Evolutionary conservation across 2,113 vertebrate genomes (phyloP).

Genomic region (Oreocharis arfaki): DNA sequence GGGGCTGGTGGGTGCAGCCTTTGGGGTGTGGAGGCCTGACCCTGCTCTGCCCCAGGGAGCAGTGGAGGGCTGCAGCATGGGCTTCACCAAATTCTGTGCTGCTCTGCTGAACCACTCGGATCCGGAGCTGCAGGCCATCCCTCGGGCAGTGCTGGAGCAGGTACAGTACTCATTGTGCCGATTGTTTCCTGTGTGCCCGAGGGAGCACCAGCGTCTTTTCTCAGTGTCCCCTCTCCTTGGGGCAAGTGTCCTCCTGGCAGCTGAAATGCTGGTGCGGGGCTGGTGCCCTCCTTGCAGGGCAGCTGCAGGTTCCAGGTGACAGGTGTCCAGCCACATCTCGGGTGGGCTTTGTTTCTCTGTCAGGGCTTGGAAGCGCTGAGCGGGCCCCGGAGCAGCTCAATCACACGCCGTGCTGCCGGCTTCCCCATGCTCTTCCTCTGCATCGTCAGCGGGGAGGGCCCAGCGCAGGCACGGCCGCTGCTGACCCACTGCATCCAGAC

Average conservation of each 20-base stretch:
- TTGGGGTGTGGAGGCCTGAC: rapidly evolving
- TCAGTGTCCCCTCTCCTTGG: neutral
- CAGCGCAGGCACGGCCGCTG: slow-evolving; percentile 64
- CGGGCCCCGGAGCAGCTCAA: slow-evolving; percentile 75
- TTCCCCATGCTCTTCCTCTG: slow-evolving; percentile 87
- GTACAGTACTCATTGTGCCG: neutral
- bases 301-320: neutral
- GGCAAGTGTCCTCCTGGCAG: neutral
- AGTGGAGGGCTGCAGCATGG: slow-evolving; percentile 81
- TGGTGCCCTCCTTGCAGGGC: neutral
- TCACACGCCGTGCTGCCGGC: slow-evolving; percentile 83
- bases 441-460: slow-evolving; percentile 77
- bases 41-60: slow-evolving; percentile 73
- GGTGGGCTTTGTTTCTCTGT: neutral
- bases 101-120: slow-evolving; percentile 70
- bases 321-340: neutral
- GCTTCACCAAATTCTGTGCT: slow-evolving; percentile 79
- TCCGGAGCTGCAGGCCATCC: slow-evolving; percentile 73
- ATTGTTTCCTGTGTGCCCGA: rapidly evolving
- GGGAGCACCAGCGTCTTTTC: rapidly evolving
- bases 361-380: slow-evolving; percentile 77
- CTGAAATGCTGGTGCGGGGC: rapidly evolving
- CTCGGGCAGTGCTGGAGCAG: slow-evolving; percentile 72
- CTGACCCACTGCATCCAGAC: slow-evolving; percentile 70
- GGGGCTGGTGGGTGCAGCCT: neutral